Conservation (phyloP, 2,797 vertebrate genomes). For the Malurus splendens region DNA sequence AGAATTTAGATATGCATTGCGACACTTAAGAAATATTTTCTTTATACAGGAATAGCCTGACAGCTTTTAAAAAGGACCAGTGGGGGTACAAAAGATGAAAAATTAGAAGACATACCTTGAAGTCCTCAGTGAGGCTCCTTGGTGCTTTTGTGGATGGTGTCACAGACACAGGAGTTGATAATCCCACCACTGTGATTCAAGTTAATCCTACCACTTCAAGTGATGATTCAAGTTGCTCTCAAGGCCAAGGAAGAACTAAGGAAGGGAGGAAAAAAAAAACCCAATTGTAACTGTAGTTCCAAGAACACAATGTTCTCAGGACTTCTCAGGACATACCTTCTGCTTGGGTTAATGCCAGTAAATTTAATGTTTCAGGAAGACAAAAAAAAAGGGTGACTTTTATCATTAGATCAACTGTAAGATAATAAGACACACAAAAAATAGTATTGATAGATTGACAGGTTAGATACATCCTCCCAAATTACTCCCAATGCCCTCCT, state of each 20-base stretch:
- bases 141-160: no score
- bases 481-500: not conserved
- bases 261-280: no score
- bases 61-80: not conserved
- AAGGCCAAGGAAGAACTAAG: no score
- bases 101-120: not conserved
- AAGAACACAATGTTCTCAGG: not conserved
- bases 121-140: not conserved
- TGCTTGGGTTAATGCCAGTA: not conserved
- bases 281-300: no score
- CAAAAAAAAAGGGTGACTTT: not conserved
- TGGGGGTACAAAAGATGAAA: not conserved
- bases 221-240: no score
- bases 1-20: not conserved
- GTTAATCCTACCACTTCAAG: no score
- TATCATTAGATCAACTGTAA: not conserved
- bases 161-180: no score
- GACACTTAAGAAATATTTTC: not conserved
- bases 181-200: no score
- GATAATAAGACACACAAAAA: not conserved
- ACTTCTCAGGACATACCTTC: not conserved
- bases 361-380: not conserved
- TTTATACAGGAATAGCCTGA: not conserved
- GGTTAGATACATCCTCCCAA: not conserved
- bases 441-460: not conserved